Evolutionary conservation across 2,113 vertebrate species (phyloP).

Genomic region (Oxyura jamaicensis): DNA sequence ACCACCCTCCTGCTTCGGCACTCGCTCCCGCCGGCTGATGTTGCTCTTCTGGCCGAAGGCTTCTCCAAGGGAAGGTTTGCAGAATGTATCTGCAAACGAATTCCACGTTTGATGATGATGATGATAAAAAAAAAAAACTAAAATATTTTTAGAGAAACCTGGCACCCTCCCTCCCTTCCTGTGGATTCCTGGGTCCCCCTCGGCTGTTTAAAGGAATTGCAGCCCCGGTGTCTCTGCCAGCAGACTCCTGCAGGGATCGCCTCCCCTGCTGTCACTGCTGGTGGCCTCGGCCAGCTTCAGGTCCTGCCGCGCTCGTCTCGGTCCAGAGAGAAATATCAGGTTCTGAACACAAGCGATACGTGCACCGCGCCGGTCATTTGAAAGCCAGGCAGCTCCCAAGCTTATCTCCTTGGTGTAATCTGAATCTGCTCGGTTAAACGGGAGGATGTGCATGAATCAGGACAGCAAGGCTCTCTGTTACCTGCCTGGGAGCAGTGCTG

Average conservation of each 20-base stretch:
- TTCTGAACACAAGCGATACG: background rate
- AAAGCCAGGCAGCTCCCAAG: constrained; percentile 29
- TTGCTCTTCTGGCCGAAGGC: background rate
- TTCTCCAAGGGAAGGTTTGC: background rate
- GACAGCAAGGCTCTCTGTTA: background rate
- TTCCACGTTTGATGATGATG: background rate
- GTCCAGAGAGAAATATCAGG: background rate
- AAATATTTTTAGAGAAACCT: background rate
- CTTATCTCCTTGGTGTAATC: background rate
- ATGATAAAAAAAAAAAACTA: too few relatives aligned
- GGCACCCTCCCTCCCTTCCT: background rate
- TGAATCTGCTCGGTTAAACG: constrained; percentile 24
- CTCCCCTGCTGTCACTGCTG: background rate
- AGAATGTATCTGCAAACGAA: background rate
- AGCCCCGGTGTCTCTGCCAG: background rate
- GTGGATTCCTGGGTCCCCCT: rapidly evolving
- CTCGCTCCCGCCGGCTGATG: background rate
- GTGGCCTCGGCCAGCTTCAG: background rate
- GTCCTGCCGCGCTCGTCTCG: rapidly evolving
- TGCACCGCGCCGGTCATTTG: background rate
- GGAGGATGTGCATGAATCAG: constrained; percentile 25
- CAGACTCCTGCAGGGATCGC: background rate
- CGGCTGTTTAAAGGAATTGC: background rate
- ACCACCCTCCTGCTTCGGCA: background rate
- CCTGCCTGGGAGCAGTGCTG: background rate